Conservation (phyloP, 1,140 invertebrate genomes). For the Medauroidea extradentata region DNA sequence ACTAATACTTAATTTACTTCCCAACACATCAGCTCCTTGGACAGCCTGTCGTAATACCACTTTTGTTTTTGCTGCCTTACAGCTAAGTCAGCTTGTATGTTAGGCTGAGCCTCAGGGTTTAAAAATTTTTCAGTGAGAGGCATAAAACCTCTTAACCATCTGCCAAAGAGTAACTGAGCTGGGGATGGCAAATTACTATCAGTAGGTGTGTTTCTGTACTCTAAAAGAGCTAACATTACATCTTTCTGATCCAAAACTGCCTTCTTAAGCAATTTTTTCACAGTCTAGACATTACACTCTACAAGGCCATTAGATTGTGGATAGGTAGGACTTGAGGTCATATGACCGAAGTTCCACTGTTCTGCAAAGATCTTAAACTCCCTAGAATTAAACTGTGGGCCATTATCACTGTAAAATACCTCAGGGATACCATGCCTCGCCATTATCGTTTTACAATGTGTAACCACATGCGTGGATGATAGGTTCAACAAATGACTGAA, state of each 20-base stretch:
- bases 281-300: slow-evolving; percentile 33
- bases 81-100: too few species aligned
- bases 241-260: neutral
- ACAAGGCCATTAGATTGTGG: slow-evolving; percentile 36
- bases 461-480: slow-evolving; percentile 40
- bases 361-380: slow-evolving; percentile 37
- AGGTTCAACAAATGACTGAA: slow-evolving; percentile 6
- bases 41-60: too few species aligned
- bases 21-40: too few species aligned
- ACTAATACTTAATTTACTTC: too few species aligned
- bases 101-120: too few species aligned
- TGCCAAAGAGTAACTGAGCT: too few species aligned
- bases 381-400: slow-evolving; percentile 15
- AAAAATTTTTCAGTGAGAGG: too few species aligned
- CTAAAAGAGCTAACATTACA: neutral
- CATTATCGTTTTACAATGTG: slow-evolving; percentile 15
- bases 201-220: neutral
- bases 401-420: neutral
- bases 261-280: slow-evolving; percentile 29
- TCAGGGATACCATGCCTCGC: slow-evolving; percentile 13
- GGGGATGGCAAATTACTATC: too few species aligned
- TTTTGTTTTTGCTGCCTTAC: too few species aligned
- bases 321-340: slow-evolving; percentile 38
- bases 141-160: too few species aligned
- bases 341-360: slow-evolving; percentile 36